These are phyloP conservation scores for Rhinophrynus dorsalis DNA, from an alignment of 2,797 vertebrate genomes.

Conservation along the genomic window DNA sequence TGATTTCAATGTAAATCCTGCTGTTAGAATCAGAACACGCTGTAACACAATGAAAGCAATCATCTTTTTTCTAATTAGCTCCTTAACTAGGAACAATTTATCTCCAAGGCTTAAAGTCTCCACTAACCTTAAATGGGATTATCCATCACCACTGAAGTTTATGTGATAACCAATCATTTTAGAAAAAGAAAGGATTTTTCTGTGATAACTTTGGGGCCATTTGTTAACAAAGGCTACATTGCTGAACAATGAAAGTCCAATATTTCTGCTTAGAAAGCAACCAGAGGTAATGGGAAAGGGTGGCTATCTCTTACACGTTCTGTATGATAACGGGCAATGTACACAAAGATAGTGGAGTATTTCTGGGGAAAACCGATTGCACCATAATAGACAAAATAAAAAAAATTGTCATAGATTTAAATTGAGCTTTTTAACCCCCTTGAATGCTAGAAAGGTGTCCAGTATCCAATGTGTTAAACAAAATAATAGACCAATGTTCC, in stretches of 20 bases:
- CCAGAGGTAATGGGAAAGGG: constrained; percentile 37
- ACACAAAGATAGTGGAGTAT: too few species aligned
- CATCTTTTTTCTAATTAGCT: constrained; percentile 52
- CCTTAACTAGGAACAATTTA: constrained; percentile 50
- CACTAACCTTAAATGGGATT: constrained; percentile 50
- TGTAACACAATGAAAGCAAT: constrained; percentile 48
- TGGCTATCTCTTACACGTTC: constrained; percentile 7
- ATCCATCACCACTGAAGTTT: constrained; percentile 50
- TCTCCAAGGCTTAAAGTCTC: constrained; percentile 46
- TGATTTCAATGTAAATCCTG: constrained; percentile 50
- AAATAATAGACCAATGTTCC: too few species aligned
- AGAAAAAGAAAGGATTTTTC: constrained; percentile 26
- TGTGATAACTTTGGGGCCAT: constrained; percentile 42
- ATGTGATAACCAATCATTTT: constrained; percentile 48
- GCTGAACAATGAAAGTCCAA: constrained; percentile 25
- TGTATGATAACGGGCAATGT: too few species aligned
- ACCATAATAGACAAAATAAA: too few species aligned
- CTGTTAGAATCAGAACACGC: constrained; percentile 41
- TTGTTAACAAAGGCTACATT: constrained; percentile 38
- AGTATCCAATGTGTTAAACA: too few species aligned
- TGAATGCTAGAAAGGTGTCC: too few species aligned
- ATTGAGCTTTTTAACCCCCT: too few species aligned
- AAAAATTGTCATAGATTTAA: too few species aligned
- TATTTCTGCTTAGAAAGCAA: constrained; percentile 43
- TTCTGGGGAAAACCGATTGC: too few species aligned